These are phyloP conservation scores for Dicentrarchus labrax DNA, from an alignment of 2,113 vertebrate species.

Conservation along the genomic window DNA sequence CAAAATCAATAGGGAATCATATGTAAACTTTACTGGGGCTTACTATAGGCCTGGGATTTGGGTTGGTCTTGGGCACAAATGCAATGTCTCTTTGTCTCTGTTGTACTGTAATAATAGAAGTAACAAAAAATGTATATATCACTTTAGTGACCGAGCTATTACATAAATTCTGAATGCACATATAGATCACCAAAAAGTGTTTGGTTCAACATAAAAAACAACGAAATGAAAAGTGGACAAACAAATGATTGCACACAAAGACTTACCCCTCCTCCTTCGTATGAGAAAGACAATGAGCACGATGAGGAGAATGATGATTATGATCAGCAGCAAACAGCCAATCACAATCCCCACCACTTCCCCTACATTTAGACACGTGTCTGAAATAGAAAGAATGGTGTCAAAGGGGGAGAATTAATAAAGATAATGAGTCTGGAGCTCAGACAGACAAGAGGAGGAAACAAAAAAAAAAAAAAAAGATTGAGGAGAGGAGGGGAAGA, in stretches of 20 bases:
- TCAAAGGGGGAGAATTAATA: conserved; percentile 56
- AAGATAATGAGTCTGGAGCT: conserved; percentile 65
- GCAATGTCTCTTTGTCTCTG: conserved; percentile 44
- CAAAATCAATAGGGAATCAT: conserved; percentile 61
- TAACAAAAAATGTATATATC: background rate
- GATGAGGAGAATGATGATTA: conserved; percentile 83
- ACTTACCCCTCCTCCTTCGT: conserved; percentile 73
- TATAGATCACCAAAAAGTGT: conserved; percentile 17
- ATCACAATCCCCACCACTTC: conserved; percentile 86
- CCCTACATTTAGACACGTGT: conserved; percentile 77
- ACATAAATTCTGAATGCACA: background rate
- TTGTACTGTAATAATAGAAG: conserved; percentile 61
- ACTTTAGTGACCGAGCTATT: background rate
- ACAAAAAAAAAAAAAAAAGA: conserved; percentile 2
- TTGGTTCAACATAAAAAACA: background rate
- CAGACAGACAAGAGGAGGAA: conserved; percentile 46
- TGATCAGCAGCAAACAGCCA: conserved; percentile 73
- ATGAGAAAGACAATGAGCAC: conserved; percentile 71
- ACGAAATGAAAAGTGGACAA: background rate
- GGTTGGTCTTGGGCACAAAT: conserved; percentile 57
- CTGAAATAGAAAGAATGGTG: conserved; percentile 69
- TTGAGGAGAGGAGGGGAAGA: conserved; percentile 21
- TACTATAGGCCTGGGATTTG: conserved; percentile 68
- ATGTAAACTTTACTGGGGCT: conserved; percentile 51
- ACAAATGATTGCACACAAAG: background rate